Evolutionary conservation across 1,140 invertebrate genomes (phyloP), one percentile per base, ranked within the genome.

Genomic region (Anadara kagoshimensis): DNA sequence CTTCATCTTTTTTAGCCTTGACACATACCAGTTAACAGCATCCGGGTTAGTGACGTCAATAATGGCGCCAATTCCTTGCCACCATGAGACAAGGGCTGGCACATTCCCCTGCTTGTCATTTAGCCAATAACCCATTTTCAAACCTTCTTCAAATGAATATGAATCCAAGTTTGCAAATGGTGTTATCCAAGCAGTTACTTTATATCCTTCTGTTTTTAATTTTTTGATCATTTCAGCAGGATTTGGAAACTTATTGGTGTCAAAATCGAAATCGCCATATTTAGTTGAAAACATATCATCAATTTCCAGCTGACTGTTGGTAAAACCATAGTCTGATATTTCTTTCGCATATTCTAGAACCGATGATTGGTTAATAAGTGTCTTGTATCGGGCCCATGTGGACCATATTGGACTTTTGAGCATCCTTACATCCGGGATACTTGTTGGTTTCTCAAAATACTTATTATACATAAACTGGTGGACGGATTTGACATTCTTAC

Each of bases 251-350:
- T 94, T 95, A 0, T 83, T 87, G 2, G 87, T 85, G 79, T 95
- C 91, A 76, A 96, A 94, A 22, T 89, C 90, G 14, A 94, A 89
- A 16, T 94, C 94, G 4, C 96, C 96, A 81, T 97, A 97, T 81
- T 95, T 95, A 22, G 92, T 92, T 84, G 97, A 95, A 95, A 95
- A 97, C 14, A 93, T 92, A 84, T 97, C 96, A 83, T 97, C 96
- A 53, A 98, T 94, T 90, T 97, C 95, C 95, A 94, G 69, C 94
- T 97, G 95, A 69, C 94, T 94, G 83, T 93, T 78, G 43, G 92
- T 89, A 79, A 96, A 97, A 0, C 92, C 92, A 82, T 94, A 81
- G 0, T 89, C 81, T 0, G 90, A 73, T 58, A 98, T 96, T 80
- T 94, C 91, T 45, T 93, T 75, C 0, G 93, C 94, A 83, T 94